phyloP scores from a whole-genome alignment of 1,140 invertebrate species.

The Aphis gossypii region DNA sequence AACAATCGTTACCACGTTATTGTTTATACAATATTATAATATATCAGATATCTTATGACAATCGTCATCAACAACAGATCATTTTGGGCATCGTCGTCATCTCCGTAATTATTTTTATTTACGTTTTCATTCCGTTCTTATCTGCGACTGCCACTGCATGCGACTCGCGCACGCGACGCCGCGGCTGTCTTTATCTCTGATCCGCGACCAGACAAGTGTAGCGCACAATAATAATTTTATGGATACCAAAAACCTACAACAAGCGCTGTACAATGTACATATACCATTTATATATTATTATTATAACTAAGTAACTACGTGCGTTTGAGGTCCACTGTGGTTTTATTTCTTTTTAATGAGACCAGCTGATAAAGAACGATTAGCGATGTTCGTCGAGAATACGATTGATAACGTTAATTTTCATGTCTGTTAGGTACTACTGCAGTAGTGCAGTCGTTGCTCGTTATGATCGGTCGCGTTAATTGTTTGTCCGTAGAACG shows the following conservation, averaged over 20 bases:
- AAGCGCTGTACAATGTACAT: too few relatives aligned
- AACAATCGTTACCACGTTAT: neutral
- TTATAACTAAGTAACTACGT: too few relatives aligned
- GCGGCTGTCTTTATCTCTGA: neutral
- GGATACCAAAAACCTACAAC: too few relatives aligned
- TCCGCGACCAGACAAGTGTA: neutral
- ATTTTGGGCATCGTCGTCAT: neutral
- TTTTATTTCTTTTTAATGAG: neutral
- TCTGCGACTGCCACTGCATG: neutral
- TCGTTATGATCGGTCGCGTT: neutral
- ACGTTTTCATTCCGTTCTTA: neutral
- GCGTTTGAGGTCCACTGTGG: neutral
- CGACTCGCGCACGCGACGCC: neutral
- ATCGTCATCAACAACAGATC: neutral
- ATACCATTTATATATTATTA: neutral
- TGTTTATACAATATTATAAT: neutral
- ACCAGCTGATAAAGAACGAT: conserved; percentile 14
- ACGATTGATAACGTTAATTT: neutral
- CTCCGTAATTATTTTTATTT: neutral
- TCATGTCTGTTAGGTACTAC: neutral
- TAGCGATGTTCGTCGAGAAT: neutral
- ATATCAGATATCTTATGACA: too few relatives aligned
- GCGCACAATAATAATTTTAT: neutral
- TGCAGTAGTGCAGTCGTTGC: neutral
- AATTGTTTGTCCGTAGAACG: neutral